phyloP scores from a whole-genome alignment of 1,140 invertebrate genomes.

The Conopomorpha cramerella region DNA sequence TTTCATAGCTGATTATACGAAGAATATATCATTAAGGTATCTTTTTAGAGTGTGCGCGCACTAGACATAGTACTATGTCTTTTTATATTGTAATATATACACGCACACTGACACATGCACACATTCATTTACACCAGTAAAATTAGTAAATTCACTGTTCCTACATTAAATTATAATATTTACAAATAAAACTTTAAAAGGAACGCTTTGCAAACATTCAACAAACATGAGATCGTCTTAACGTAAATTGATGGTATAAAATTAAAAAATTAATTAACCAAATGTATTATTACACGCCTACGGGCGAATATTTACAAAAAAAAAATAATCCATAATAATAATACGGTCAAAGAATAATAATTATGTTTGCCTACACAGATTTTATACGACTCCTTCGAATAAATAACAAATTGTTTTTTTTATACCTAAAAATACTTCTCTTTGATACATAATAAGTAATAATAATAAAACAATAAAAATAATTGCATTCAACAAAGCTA shows the following conservation, averaged over 20 bases:
- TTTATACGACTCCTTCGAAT: conserved; percentile 51
- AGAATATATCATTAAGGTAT: conserved; percentile 38
- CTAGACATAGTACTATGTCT: no score
- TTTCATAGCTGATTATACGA: conserved; percentile 51
- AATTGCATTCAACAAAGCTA: conserved; percentile 59
- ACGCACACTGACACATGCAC: no score
- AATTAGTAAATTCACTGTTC: conserved; percentile 54
- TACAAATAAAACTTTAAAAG: conserved; percentile 61
- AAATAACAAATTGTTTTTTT: conserved; percentile 60
- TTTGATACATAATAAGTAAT: conserved; percentile 54
- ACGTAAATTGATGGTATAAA: conserved; percentile 56
- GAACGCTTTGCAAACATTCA: conserved; percentile 60
- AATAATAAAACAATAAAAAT: conserved; percentile 60
- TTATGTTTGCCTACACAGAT: no score
- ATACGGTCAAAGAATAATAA: no score
- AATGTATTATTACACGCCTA: conserved; percentile 24
- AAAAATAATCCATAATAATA: conserved; percentile 35
- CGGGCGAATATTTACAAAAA: conserved; percentile 41
- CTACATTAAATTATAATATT: conserved; percentile 53
- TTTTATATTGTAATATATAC: no score
- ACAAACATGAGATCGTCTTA: conserved; percentile 60
- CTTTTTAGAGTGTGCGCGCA: no score
- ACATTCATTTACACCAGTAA: no score
- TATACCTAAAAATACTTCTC: conserved; percentile 50
- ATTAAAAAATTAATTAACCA: conserved; percentile 45